Percentiles rank a stretch among this genome's conserved stretches.
phyloP scores from a whole-genome alignment of 53 echinoderm and acorn worm species.

The Hippasteria phrygiana region DNA sequence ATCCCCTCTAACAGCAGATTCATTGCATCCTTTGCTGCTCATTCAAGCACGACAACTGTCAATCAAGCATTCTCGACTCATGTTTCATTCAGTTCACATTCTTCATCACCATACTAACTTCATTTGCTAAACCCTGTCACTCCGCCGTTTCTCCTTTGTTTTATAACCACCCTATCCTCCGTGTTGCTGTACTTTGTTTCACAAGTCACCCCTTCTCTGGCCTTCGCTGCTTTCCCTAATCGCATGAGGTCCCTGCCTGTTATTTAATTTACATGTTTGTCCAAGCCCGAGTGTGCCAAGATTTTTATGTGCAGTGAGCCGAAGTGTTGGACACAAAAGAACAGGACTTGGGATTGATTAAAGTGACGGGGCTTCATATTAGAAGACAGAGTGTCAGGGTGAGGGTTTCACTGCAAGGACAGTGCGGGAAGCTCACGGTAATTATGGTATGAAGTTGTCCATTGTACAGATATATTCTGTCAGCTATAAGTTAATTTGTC shows the following conservation, averaged over 20 bases:
- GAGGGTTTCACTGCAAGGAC: constrained; percentile 3
- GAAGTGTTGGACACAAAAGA: constrained; percentile 33
- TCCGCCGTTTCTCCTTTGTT: constrained; percentile 2
- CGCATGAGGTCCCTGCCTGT: constrained; percentile 38
- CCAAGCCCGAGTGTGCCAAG: constrained; percentile 41
- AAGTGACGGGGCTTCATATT: constrained; percentile 45
- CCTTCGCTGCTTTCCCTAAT: constrained; percentile 32
- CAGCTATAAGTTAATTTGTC: not conserved
- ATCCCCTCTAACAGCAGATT: no score
- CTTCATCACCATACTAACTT: constrained; percentile 61
- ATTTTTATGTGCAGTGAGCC: constrained; percentile 1
- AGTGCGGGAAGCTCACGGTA: not conserved
- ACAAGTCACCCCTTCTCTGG: constrained; percentile 8
- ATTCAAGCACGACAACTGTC: not conserved
- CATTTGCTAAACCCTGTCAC: constrained; percentile 30
- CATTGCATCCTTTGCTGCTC: not conserved
- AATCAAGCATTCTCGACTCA: not conserved
- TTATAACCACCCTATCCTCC: not conserved
- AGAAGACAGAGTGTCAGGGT: not conserved
- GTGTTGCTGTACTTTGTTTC: constrained; percentile 52
- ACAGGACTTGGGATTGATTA: constrained; percentile 50
- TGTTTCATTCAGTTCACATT: constrained; percentile 6
- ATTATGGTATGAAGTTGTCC: not conserved
- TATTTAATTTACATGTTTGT: constrained; percentile 66
- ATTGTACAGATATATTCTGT: not conserved